A percentile compares a stretch with the other conserved stretches of the same genome.
Evolutionary conservation across 2,888 invertebrate species (phyloP).

Genomic region (Thumatha senex): DNA sequence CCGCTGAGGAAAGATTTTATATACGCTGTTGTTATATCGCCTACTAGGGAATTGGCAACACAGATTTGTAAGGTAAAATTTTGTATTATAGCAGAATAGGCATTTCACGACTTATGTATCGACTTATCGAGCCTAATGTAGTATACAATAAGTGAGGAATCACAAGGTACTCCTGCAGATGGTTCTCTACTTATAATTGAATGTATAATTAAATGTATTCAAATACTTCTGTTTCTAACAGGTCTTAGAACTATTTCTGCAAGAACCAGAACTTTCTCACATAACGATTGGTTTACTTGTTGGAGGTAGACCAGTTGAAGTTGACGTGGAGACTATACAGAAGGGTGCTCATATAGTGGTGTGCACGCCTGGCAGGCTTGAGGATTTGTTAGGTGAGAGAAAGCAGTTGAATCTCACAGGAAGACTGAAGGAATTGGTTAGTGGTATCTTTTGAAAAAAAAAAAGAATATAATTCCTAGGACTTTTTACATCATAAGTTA

Average conservation of each 20-base stretch:
- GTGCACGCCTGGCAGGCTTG: conserved; percentile 97
- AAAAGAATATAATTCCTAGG: too few relatives aligned
- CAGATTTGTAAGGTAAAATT: conserved; percentile 90
- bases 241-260: conserved; percentile 79
- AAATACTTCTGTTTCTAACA: conserved; percentile 36
- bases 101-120: too few relatives aligned
- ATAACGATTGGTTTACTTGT: conserved; percentile 86
- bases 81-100: too few relatives aligned
- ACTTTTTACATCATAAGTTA: too few relatives aligned
- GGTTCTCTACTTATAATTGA: too few relatives aligned
- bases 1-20: conserved; percentile 89
- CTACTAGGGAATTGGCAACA: conserved; percentile 96
- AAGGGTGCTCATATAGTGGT: conserved; percentile 93
- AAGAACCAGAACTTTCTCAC: conserved; percentile 72
- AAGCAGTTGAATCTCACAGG: conserved; percentile 87
- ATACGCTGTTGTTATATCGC: conserved; percentile 95
- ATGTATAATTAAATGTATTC: too few relatives aligned
- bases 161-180: too few relatives aligned
- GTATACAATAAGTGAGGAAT: too few relatives aligned
- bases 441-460: background rate
- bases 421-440: conserved; percentile 90
- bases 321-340: conserved; percentile 87
- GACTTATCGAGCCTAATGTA: too few relatives aligned
- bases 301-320: conserved; percentile 92
- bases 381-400: conserved; percentile 91